Evolutionary conservation across 2,888 invertebrate species (phyloP).

Genomic region (Malthinus flaveolus): DNA sequence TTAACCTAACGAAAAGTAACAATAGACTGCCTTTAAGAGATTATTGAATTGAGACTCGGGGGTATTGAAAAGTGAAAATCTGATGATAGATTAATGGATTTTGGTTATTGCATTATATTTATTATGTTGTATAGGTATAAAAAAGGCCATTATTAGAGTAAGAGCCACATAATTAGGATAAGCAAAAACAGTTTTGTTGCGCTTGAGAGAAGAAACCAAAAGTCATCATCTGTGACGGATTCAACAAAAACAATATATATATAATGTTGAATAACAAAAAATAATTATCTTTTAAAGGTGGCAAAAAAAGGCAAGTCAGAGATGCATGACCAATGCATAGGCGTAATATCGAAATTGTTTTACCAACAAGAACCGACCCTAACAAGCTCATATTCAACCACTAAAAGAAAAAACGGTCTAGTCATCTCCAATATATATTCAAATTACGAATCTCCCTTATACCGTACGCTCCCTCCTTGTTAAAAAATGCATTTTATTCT

Average conservation of each 20-base stretch:
- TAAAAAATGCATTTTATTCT: slow-evolving; percentile 41
- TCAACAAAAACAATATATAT: slow-evolving; percentile 21
- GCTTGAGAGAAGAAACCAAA: slow-evolving; percentile 22
- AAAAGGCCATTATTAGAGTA: slow-evolving; percentile 21
- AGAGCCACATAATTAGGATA: slow-evolving; percentile 26
- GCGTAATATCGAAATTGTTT: slow-evolving; percentile 26
- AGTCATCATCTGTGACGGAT: slow-evolving; percentile 29
- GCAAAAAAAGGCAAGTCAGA: slow-evolving; percentile 28
- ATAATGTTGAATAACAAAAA: slow-evolving; percentile 25
- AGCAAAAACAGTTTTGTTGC: slow-evolving; percentile 28
- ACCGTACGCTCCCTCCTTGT: slow-evolving; percentile 23
- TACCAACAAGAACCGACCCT: slow-evolving; percentile 23
- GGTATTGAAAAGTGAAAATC: not conserved
- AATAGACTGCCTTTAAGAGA: too few relatives aligned
- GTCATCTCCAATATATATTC: slow-evolving; percentile 53
- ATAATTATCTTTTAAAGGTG: slow-evolving; percentile 27
- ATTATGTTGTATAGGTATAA: not conserved
- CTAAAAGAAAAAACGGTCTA: slow-evolving; percentile 39
- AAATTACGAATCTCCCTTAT: slow-evolving; percentile 48
- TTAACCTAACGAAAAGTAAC: too few relatives aligned
- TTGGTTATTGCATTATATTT: not conserved
- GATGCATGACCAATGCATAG: slow-evolving; percentile 29
- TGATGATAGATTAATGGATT: not conserved
- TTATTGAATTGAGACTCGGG: not conserved
- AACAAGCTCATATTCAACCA: slow-evolving; percentile 30